Evolutionary conservation across 2,113 vertebrate genomes (phyloP), one percentile per base, ranked within the genome.

Genomic region (Lota lota): DNA sequence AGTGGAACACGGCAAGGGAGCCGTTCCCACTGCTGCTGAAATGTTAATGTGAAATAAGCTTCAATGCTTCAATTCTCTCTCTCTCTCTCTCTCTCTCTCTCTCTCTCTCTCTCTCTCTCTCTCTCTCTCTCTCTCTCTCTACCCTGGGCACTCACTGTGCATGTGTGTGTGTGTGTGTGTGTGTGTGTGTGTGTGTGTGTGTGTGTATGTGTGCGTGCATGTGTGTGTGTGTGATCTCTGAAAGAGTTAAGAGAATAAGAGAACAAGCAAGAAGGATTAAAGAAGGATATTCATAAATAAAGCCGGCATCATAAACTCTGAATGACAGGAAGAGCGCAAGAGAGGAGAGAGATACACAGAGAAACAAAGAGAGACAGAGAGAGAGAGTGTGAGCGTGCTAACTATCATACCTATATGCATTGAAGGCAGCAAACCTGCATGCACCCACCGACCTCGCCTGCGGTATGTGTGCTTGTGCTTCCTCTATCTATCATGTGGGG

Each of bases 21-120:
- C 4, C 2, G 24, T 24, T 24, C 24, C 2, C 81, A 75, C 57
- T 62, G 76, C 84, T 86, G 63, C 76, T 90, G 75, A 88, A 88
- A 90, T 85, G 77, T 90, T 90, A 87, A 90, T 90, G 83, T 67
- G 53, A 76, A 81, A 61, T 66, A 68, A 70, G 76, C 79, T 84
- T 88, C 72, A 78, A 85, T 77, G 78, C 63, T 4, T 53, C 40
- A 6, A 6, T 50, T 63, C 68, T 12, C 63, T 79, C 33, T 70
- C 62, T 74, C 53, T 77, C 69, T 72, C 6, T 66, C 17, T 79
- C 50, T 16, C 51, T 70, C 67, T 63, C 40, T 57, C 60, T 67
- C 20, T 8, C 59, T 15, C 59, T 21, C 59, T 50, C 40, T 50
- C 40, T 50, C 5, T 21, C 59, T 61, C 59, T 61, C 5, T 21